Evolutionary conservation across 2,797 vertebrate genomes (phyloP).

Genomic region (Semotilus atromaculatus): DNA sequence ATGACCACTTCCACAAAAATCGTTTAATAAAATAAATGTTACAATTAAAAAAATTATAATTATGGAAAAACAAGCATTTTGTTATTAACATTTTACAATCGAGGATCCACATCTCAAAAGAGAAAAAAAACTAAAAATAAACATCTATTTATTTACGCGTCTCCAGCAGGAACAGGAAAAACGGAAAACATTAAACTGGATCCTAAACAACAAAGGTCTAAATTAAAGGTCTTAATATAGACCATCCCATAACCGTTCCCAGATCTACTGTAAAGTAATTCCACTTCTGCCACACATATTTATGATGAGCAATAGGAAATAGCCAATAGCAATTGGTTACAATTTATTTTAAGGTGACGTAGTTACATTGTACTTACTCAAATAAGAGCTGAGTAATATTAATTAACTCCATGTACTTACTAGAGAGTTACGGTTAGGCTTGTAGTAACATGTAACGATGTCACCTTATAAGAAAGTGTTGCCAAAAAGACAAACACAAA

Average conservation of each 20-base stretch:
- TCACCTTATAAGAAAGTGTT: background rate
- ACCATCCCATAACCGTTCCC: background rate
- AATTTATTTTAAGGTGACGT: no score
- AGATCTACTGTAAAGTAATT: slow-evolving; percentile 10
- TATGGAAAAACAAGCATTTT: background rate
- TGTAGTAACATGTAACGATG: no score
- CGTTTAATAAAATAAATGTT: background rate
- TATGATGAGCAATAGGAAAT: background rate
- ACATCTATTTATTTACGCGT: background rate
- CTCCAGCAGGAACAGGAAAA: background rate
- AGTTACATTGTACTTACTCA: no score
- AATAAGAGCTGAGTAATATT: no score
- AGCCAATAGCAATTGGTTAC: no score
- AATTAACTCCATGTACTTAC: no score
- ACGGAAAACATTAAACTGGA: background rate
- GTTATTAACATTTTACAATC: background rate
- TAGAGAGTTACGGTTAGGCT: no score
- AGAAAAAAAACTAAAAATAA: background rate
- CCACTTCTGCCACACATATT: slow-evolving; percentile 67
- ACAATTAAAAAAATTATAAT: background rate
- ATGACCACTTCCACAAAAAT: background rate
- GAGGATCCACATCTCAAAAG: background rate
- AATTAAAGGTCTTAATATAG: slow-evolving; percentile 20
- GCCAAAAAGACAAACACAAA: slow-evolving; percentile 5
- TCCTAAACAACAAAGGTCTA: slow-evolving; percentile 26